Conservation (phyloP, 2,888 invertebrate genomes). For the Phyllotreta striolata region DNA sequence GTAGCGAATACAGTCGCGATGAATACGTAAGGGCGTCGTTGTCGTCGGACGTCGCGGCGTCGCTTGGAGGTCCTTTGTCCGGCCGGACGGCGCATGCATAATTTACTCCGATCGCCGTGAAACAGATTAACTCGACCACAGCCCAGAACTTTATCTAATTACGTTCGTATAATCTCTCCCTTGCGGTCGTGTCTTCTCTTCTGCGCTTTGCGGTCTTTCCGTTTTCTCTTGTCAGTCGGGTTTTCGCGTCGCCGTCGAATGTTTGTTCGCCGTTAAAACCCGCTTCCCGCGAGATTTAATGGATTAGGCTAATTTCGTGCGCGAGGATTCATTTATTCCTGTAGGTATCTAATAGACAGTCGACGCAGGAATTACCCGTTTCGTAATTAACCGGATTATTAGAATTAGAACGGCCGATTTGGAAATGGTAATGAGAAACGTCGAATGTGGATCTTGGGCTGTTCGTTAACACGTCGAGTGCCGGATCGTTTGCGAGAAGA, state of each 20-base stretch:
- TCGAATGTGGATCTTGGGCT: too few relatives aligned
- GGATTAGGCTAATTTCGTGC: constrained; percentile 36
- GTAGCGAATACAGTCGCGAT: too few relatives aligned
- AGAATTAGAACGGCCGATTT: too few relatives aligned
- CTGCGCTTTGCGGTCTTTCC: constrained; percentile 47
- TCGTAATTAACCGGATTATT: too few relatives aligned
- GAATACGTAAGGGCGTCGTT: too few relatives aligned
- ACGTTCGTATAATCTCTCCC: constrained; percentile 58
- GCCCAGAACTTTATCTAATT: constrained; percentile 60
- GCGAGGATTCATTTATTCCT: background rate
- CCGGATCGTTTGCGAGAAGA: too few relatives aligned
- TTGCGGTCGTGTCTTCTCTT: constrained; percentile 50
- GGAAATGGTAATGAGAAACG: too few relatives aligned
- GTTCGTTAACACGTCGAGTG: too few relatives aligned
- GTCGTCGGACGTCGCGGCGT: constrained; percentile 45
- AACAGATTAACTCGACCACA: constrained; percentile 59
- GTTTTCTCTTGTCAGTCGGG: constrained; percentile 39
- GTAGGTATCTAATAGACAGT: too few relatives aligned
- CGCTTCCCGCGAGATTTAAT: constrained; percentile 33
- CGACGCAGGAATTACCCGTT: too few relatives aligned
- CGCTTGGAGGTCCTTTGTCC: constrained; percentile 35
- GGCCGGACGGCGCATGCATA: constrained; percentile 47
- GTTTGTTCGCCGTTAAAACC: constrained; percentile 24
- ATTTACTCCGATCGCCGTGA: constrained; percentile 50
- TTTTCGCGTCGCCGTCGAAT: constrained; percentile 34